Conservation (phyloP, 2,888 invertebrate species). For the Thymelicus lineola region DNA sequence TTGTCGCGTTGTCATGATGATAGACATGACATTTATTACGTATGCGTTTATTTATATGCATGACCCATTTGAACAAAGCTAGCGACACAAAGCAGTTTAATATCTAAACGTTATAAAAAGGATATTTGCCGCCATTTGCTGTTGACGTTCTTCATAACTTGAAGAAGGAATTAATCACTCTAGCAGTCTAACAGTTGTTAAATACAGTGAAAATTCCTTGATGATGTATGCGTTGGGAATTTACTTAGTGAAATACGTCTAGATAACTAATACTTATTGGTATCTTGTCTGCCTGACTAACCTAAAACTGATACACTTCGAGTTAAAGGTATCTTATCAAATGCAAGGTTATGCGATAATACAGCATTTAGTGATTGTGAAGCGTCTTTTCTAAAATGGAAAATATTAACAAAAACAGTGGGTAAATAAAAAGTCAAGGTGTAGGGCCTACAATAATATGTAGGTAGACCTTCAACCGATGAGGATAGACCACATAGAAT, state of each 20-base stretch:
- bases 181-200: constrained; percentile 7
- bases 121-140: constrained; percentile 7
- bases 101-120: constrained; percentile 13
- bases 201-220: constrained; percentile 24
- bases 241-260: constrained; percentile 24
- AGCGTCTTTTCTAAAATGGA: no score
- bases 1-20: not conserved
- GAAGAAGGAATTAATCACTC: no score
- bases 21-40: constrained; percentile 9
- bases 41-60: constrained; percentile 2
- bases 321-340: constrained; percentile 46
- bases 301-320: constrained; percentile 12
- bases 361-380: constrained; percentile 47
- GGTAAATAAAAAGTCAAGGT: no score
- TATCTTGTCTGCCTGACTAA: constrained; percentile 41
- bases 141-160: constrained; percentile 8
- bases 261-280: constrained; percentile 37
- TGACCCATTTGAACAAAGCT: constrained; percentile 14
- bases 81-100: constrained; percentile 9
- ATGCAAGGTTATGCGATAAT: constrained; percentile 50
- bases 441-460: no score
- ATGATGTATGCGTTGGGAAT: constrained; percentile 15
- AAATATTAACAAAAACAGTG: no score
- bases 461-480: no score
- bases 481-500: no score